phyloP scores from a whole-genome alignment of 2,113 vertebrate species.

The Leptocoma aspasia region DNA sequence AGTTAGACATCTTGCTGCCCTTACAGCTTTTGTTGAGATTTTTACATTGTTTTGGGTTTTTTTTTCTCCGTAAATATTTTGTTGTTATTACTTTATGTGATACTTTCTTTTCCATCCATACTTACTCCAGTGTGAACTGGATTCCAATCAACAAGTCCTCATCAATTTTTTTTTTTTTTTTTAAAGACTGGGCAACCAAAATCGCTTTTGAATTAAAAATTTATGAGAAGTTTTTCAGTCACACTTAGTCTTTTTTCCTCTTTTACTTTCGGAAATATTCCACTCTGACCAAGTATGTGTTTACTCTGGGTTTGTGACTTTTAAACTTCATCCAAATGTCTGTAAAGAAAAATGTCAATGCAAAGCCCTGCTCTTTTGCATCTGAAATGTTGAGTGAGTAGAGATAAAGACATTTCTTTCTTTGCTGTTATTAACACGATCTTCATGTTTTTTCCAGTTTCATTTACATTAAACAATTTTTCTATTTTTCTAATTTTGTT shows the following conservation, averaged over 20 bases:
- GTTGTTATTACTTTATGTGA: neutral
- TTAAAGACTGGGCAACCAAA: neutral
- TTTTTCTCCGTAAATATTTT: neutral
- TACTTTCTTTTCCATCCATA: neutral
- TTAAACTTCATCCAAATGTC: neutral
- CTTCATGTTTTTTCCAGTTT: neutral
- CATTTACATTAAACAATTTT: constrained; percentile 3
- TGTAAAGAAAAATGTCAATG: neutral
- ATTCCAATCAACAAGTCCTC: neutral
- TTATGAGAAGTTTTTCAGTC: neutral
- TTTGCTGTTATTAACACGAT: neutral
- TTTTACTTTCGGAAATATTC: neutral
- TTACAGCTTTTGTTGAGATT: neutral
- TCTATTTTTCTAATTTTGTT: neutral
- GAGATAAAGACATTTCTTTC: constrained; percentile 10
- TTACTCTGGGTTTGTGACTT: constrained; percentile 30
- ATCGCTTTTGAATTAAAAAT: neutral
- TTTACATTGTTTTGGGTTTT: neutral
- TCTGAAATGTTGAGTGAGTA: neutral
- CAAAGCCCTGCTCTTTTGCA: neutral
- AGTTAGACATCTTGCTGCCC: neutral
- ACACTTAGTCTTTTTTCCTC: neutral
- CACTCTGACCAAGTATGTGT: neutral
- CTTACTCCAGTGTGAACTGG: neutral
- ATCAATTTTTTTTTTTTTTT: neutral